Base-by-base conservation (phyloP, 2,113 vertebrate genomes). In the Dicrurus megarhynchus region DNA sequence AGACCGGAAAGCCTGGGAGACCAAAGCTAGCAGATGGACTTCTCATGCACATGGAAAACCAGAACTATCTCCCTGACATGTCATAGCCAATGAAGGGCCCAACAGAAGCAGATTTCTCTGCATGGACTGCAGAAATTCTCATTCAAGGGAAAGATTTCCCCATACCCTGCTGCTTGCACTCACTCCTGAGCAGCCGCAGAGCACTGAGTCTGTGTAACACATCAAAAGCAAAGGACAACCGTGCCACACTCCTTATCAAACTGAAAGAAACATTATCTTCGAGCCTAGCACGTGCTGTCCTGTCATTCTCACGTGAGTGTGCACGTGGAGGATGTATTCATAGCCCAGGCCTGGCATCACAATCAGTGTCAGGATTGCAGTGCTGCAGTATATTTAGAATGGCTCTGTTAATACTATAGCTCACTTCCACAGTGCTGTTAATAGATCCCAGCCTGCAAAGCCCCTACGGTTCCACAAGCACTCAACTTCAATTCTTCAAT, bases 201-300 rank as follows among this genome's bases (percentile, higher is more conserved):
- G 6, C 55, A 41, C 52, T 0, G 16, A 73, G 46, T 5, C 28
- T 30, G 39, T 8, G 1, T 11, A 67, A 76, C 5, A 1, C 3
- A 0, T 30, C 30, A 52, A 26, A 85, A 83, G 67, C 30, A 30
- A 80, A 68, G 33, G n/a, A 4, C 33, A 79, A 47, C 5, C 5
- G 2, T 46, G 73, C 26, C 59, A 28, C 7, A 28, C 23, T 26
- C 55, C 55, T 78, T 75, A 37, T 15, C 77, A 49, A 5, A 30
- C 2, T 1, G 27, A 47, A 59, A 32, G 67, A 68, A 92, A 88
- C 46, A 23, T 35, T 32, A 30, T 32, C 79, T 80, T 20, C 63
- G 37, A 53, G 32, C 32, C 33, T 14, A 52, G 53, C 59, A 60
- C 6, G 11, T 37, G 95, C 83, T 84, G 24, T 37, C 41, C 75